Evolutionary conservation across 2,113 vertebrate genomes (phyloP).

Genomic region (Muscicapa adusta): DNA sequence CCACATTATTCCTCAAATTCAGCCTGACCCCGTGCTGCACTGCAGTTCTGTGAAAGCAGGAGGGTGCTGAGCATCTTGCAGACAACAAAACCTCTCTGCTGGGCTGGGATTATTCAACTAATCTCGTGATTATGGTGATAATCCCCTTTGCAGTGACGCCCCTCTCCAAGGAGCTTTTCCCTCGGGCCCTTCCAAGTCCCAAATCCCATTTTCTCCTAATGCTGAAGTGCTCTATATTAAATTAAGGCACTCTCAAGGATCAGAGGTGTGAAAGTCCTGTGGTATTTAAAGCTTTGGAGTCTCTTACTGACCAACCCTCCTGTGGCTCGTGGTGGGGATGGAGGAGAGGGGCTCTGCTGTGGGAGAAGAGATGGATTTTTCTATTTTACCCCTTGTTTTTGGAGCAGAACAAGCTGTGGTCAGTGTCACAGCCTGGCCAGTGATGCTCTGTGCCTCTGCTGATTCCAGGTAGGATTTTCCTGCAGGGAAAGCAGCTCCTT

Average conservation of each 20-base stretch:
- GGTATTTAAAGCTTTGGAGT: background rate
- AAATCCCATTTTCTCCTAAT: slow-evolving; percentile 40
- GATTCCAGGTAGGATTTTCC: background rate
- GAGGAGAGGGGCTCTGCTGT: background rate
- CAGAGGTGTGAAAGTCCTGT: background rate
- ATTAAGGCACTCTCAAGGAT: background rate
- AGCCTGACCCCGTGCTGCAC: background rate
- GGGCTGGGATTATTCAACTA: slow-evolving; percentile 24
- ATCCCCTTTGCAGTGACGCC: slow-evolving; percentile 27
- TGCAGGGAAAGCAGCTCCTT: background rate
- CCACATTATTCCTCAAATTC: background rate
- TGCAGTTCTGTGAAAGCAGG: background rate
- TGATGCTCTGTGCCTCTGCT: background rate
- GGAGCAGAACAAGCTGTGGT: background rate
- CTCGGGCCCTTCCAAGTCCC: background rate
- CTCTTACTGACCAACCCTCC: background rate
- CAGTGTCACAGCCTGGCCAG: background rate
- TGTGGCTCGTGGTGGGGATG: background rate
- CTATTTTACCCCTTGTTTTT: background rate
- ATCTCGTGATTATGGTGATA: slow-evolving; percentile 36
- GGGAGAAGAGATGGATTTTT: background rate
- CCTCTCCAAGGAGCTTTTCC: slow-evolving; percentile 22
- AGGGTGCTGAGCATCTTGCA: background rate
- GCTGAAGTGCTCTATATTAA: background rate
- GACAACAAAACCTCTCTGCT: background rate